Conservation (phyloP, 2,888 invertebrate species). For the Dryococelus australis region DNA sequence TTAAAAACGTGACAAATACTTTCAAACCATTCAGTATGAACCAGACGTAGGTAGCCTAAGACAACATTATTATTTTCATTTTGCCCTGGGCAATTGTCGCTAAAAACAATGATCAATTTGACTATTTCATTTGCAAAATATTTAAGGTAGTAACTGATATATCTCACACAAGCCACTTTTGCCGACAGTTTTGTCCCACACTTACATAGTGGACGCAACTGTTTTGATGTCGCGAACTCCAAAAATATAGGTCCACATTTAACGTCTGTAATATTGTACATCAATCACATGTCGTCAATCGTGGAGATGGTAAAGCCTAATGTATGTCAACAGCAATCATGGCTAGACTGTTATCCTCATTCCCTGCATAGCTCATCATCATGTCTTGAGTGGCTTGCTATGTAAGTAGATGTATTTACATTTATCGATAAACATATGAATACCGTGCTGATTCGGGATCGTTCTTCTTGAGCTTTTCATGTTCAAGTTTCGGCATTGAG, state of each 20-base stretch:
- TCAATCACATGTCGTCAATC: neutral
- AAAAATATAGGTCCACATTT: neutral
- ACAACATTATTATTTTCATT: neutral
- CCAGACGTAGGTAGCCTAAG: neutral
- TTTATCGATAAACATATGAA: neutral
- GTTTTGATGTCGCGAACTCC: neutral
- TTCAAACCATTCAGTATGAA: neutral
- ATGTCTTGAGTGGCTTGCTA: neutral
- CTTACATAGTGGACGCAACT: neutral
- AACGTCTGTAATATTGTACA: neutral
- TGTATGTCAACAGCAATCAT: neutral
- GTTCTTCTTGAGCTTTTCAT: neutral
- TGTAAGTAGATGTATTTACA: neutral
- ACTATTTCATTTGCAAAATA: neutral
- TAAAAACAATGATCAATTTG: neutral
- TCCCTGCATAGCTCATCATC: neutral
- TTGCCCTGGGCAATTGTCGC: constrained; percentile 17
- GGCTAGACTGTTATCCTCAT: neutral
- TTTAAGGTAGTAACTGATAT: neutral
- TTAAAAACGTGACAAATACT: constrained; percentile 7
- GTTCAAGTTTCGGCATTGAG: neutral
- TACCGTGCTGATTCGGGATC: neutral
- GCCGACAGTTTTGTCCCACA: constrained; percentile 17
- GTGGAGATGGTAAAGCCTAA: neutral
- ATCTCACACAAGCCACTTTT: constrained; percentile 3